Conservation (phyloP, 2,797 vertebrate species). For the Heliangelus exortis region DNA sequence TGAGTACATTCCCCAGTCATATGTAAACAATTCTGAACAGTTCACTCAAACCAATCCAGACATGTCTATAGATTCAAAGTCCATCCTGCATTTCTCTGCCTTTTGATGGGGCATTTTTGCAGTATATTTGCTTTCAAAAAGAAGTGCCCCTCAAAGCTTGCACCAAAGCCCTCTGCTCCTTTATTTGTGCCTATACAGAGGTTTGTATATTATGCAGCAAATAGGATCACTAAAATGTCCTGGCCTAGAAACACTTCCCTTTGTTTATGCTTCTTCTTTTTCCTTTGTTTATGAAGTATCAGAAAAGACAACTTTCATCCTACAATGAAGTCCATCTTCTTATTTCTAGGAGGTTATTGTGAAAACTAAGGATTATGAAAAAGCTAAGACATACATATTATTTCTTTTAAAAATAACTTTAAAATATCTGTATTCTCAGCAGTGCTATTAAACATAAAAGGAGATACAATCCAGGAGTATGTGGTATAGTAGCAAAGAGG, state of each 20-base stretch:
- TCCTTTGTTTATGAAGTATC: background rate
- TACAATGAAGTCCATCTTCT: background rate
- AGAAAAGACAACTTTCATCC: background rate
- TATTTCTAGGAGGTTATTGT: background rate
- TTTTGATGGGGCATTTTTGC: background rate
- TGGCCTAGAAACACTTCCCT: background rate
- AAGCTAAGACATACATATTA: background rate
- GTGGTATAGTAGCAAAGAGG: background rate
- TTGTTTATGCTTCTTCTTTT: background rate
- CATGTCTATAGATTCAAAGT: background rate
- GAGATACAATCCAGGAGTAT: background rate
- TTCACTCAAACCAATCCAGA: background rate
- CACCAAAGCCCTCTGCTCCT: background rate
- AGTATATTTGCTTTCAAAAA: background rate
- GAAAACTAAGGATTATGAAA: background rate
- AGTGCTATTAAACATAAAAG: background rate
- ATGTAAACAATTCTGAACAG: conserved; percentile 1
- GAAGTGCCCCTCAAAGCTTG: background rate
- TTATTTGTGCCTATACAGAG: background rate
- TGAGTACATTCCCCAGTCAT: background rate
- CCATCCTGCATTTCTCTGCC: background rate
- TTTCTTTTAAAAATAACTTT: background rate
- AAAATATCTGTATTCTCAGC: background rate
- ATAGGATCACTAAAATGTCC: background rate
- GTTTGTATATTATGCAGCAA: background rate